Evolutionary conservation across 1,140 invertebrate genomes (phyloP).

Genomic region (Seison nebaliae): DNA sequence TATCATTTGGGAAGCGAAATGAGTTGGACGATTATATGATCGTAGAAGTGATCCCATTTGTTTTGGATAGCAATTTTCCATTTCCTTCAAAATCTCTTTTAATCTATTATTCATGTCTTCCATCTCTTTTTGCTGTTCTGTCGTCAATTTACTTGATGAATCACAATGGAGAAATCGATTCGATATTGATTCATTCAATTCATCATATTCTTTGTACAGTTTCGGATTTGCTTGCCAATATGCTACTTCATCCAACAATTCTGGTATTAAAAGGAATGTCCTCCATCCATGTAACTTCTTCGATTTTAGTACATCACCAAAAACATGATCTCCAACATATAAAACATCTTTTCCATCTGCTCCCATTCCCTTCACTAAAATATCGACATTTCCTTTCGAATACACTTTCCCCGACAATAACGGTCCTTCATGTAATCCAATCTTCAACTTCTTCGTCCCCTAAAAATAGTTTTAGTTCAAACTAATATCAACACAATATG

Average conservation of each 20-base stretch:
- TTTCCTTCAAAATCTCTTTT: constrained; percentile 10
- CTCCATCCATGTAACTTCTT: constrained; percentile 94
- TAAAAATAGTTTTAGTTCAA: neutral
- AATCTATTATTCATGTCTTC: constrained; percentile 8
- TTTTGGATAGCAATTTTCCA: neutral
- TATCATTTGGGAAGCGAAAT: constrained; percentile 67
- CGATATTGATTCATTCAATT: constrained; percentile 36
- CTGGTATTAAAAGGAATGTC: constrained; percentile 88
- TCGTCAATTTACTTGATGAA: neutral
- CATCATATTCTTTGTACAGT: constrained; percentile 63
- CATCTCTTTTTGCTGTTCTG: constrained; percentile 10
- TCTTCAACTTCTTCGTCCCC: neutral
- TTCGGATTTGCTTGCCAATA: constrained; percentile 92
- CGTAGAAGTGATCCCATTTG: neutral
- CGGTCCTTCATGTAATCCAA: constrained; percentile 26
- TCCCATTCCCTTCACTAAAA: constrained; percentile 77
- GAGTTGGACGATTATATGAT: constrained; percentile 46
- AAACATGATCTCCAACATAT: constrained; percentile 83
- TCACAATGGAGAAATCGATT: neutral
- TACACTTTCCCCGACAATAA: constrained; percentile 43
- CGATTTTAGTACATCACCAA: constrained; percentile 87
- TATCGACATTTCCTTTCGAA: constrained; percentile 52
- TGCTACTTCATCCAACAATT: constrained; percentile 74
- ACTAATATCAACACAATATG: neutral
- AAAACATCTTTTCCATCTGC: constrained; percentile 93